Conservation (phyloP, 2,888 invertebrate species). For the Macrostomum cliftonense region DNA sequence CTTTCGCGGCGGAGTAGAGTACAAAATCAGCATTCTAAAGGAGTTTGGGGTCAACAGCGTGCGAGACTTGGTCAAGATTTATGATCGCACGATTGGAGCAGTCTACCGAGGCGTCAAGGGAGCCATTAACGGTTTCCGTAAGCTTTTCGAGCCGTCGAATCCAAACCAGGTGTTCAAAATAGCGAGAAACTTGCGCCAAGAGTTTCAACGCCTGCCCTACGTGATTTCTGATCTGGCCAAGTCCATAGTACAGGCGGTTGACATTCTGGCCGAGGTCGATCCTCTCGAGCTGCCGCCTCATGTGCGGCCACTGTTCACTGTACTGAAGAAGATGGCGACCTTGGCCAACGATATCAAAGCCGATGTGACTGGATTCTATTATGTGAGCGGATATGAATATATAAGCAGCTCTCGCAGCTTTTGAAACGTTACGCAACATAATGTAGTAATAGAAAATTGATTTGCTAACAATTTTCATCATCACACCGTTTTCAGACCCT, state of each 20-base stretch:
- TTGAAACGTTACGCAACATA: too few species aligned
- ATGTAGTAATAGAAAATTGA: background rate
- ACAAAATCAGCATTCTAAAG: conserved; percentile 19
- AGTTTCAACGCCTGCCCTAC: conserved; percentile 12
- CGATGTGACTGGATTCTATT: conserved; percentile 18
- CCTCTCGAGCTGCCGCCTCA: conserved; percentile 14
- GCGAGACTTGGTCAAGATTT: conserved; percentile 2
- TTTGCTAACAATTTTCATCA: background rate
- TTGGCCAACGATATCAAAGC: conserved; percentile 17
- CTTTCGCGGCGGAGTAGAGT: conserved; percentile 18
- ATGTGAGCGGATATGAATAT: conserved; percentile 15
- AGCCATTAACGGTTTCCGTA: conserved; percentile 15
- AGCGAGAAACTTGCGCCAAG: background rate
- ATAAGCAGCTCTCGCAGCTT: too few species aligned
- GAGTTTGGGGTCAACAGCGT: conserved; percentile 4
- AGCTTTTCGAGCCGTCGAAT: conserved; percentile 13
- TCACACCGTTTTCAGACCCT: background rate
- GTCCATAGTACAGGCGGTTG: conserved; percentile 10
- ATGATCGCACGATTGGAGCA: conserved; percentile 1
- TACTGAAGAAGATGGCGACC: conserved; percentile 13
- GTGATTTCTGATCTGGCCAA: conserved; percentile 14
- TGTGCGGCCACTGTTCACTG: conserved; percentile 10
- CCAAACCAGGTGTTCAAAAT: conserved; percentile 10
- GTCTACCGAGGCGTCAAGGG: conserved; percentile 12
- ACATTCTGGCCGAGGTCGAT: conserved; percentile 15